Base-by-base conservation (phyloP, 1,140 invertebrate genomes). In the Antheraea pernyi region DNA sequence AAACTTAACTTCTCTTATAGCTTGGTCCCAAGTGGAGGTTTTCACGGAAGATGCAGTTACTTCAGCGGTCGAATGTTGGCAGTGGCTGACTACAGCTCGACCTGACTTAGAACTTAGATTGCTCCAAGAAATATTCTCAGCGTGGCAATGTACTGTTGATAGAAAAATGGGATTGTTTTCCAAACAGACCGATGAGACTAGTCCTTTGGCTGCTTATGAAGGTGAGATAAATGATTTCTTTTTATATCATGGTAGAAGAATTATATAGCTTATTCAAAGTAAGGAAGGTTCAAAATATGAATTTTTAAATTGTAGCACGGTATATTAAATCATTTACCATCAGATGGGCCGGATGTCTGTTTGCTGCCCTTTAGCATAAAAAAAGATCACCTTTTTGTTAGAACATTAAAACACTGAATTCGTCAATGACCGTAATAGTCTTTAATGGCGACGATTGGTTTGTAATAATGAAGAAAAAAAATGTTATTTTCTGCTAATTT, bases 11-110 rank as follows among this genome's bases (percentile, higher is more conserved):
- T 65, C 65, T 66, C 6, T 81, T 81, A 84, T 93, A 88, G 97
- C 97, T 2, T 97, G 96, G 90, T 97, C 97, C 0, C 98, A 98
- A 78, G 95, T 99, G 13, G 95, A 97, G 74, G 89, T 98, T 16
- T 99, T 99, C 90, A 98, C 97, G 0, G 96, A 97, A 73, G 95
- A 95, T 71, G 96, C 98, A 0, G 97, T 99, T 93, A 95, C 95
- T 30, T 96, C 97, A 6, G 97, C 97, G 4, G 96, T 99, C 6
- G 97, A 98, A 75, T 99, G 98, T 86, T 99, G 99, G 99, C 98
- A 99, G 76, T 99, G 99, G 99, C 93, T 99, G 66, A 94, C 99
- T 1, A 98, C 98, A 1, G 97, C 98, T 0, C 93, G 98, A 30
- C 96, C 97, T 13, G 98, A 99, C 83, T 84, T 99, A 4, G 98